These are phyloP conservation scores for Yponomeuta evonymella DNA, from an alignment of 2,888 invertebrate genomes.

Conservation along the genomic window DNA sequence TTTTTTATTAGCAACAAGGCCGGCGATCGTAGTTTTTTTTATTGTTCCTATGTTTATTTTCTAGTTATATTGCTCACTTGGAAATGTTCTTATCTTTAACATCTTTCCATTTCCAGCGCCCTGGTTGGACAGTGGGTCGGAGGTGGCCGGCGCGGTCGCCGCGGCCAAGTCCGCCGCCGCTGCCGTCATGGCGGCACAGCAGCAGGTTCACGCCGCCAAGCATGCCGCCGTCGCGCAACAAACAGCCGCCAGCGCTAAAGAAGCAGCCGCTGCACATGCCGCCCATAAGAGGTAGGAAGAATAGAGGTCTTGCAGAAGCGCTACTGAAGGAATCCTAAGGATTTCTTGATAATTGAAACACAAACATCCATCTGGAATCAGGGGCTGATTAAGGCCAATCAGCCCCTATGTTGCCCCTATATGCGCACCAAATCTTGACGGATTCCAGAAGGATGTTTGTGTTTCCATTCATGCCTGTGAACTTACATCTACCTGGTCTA, in stretches of 20 bases:
- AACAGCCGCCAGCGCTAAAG: constrained; percentile 83
- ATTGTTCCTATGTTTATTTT: background rate
- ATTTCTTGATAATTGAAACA: too few species aligned
- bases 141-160: constrained; percentile 83
- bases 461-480: too few species aligned
- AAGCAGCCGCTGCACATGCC: constrained; percentile 80
- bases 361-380: too few species aligned
- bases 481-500: too few species aligned
- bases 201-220: constrained; percentile 83
- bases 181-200: constrained; percentile 82
- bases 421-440: too few species aligned
- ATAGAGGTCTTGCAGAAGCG: too few species aligned
- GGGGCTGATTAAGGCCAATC: too few species aligned
- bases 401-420: too few species aligned
- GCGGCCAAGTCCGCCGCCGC: constrained; percentile 84
- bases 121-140: constrained; percentile 73
- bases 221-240: constrained; percentile 83
- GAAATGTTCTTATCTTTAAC: background rate
- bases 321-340: too few species aligned
- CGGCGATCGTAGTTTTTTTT: background rate
- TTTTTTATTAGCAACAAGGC: too few species aligned
- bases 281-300: constrained; percentile 69
- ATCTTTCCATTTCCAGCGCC: constrained; percentile 5
- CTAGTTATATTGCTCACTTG: background rate
- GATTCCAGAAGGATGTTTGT: too few species aligned